Conservation (phyloP, 2,797 vertebrate species). For the Schizopygopsis pylzovi region DNA sequence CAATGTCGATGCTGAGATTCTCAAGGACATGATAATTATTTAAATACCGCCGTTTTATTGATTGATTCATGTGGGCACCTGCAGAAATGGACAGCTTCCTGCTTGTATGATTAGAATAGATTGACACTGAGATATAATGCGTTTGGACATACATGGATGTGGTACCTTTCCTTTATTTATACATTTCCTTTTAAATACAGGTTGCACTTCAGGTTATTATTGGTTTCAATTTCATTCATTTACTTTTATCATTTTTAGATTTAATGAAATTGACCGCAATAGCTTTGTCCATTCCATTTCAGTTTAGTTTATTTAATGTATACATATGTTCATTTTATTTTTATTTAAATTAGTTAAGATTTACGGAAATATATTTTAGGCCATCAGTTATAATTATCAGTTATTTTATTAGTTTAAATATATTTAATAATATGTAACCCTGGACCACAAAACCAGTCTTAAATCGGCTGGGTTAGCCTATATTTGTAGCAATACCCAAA, state of each 20-base stretch:
- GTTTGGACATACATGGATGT: not conserved
- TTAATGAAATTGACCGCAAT: not conserved
- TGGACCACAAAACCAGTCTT: no score
- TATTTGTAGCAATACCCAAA: no score
- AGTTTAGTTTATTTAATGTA: not conserved
- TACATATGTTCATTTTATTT: not conserved
- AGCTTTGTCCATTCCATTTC: not conserved
- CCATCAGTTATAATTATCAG: not conserved
- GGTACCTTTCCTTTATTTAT: not conserved
- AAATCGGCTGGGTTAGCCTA: no score
- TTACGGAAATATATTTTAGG: not conserved
- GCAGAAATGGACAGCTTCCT: constrained; percentile 18
- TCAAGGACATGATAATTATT: constrained; percentile 60
- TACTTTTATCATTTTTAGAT: not conserved
- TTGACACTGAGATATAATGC: constrained; percentile 2
- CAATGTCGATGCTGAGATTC: constrained; percentile 32
- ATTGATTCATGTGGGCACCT: constrained; percentile 39
- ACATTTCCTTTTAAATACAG: not conserved
- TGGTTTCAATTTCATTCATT: not conserved
- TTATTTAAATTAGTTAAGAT: not conserved
- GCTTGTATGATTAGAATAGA: not conserved
- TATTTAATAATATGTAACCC: no score
- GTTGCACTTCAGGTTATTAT: not conserved
- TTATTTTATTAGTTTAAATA: not conserved
- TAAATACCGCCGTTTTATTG: constrained; percentile 47